Conservation (phyloP, 2,113 vertebrate species). For the Pteruthius melanotis region DNA sequence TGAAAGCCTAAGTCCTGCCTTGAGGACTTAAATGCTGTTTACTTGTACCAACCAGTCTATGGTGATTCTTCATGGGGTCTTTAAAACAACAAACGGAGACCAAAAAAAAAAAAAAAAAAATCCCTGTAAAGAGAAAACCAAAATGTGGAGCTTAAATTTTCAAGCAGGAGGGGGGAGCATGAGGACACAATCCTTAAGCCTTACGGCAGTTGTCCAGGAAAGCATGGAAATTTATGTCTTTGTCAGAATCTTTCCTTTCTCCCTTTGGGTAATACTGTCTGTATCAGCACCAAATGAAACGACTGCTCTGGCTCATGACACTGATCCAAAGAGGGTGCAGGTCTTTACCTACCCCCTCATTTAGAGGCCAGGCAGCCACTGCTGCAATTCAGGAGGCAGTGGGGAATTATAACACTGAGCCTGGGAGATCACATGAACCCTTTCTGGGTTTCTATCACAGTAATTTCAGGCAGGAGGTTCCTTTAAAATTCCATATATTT, state of each 20-base stretch:
- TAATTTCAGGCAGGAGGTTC: not conserved
- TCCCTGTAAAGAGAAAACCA: not conserved
- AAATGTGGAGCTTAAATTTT: not conserved
- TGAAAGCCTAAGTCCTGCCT: not conserved
- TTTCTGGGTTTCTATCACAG: not conserved
- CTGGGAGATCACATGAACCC: not conserved
- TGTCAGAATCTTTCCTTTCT: not conserved
- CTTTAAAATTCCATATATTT: not conserved
- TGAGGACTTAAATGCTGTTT: not conserved
- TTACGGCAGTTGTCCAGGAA: not conserved
- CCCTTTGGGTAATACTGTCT: not conserved
- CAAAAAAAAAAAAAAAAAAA: not conserved
- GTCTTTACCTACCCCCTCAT: not conserved
- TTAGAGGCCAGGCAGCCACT: not conserved
- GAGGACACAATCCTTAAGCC: not conserved
- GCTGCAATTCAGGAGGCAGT: not conserved
- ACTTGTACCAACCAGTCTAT: not conserved
- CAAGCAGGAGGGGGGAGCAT: not conserved
- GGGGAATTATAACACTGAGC: not conserved
- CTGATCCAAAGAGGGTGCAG: not conserved
- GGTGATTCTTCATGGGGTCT: not conserved
- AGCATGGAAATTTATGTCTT: not conserved
- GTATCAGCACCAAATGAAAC: not conserved
- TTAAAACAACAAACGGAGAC: not conserved
- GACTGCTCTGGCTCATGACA: not conserved